These are phyloP conservation scores for Cistogaster globosa DNA, from an alignment of 2,888 invertebrate genomes.

Conservation along the genomic window DNA sequence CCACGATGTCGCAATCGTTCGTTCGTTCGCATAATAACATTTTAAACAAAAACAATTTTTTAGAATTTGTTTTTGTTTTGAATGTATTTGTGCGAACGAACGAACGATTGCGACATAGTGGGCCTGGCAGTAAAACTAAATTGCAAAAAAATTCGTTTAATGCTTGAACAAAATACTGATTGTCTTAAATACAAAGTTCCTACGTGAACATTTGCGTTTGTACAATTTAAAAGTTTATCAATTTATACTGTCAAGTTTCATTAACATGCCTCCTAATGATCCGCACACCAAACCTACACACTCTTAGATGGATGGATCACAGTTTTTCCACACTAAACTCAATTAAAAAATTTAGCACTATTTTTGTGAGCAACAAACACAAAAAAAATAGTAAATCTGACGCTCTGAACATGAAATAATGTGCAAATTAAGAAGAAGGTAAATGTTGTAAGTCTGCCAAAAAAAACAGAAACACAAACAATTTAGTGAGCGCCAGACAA, in stretches of 20 bases:
- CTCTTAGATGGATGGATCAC: conserved; percentile 36
- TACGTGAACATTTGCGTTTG: conserved; percentile 9
- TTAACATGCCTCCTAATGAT: conserved; percentile 67
- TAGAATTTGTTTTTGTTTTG: no score
- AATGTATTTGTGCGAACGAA: no score
- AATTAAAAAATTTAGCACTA: conserved; percentile 70
- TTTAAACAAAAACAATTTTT: no score
- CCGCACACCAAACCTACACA: conserved; percentile 19
- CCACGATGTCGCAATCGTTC: no score
- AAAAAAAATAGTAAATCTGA: conserved; percentile 23
- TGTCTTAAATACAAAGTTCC: neutral
- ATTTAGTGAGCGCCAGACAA: conserved; percentile 67
- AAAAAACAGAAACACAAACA: conserved; percentile 7
- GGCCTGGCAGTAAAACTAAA: no score
- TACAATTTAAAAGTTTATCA: conserved; percentile 47
- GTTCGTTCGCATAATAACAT: no score
- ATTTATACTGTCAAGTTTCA: conserved; percentile 69
- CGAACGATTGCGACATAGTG: no score
- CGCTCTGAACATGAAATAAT: conserved; percentile 50
- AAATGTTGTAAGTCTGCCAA: conserved; percentile 50
- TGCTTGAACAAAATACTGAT: neutral
- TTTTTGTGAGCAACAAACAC: conserved; percentile 21
- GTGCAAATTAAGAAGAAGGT: conserved; percentile 54
- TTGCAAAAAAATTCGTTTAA: no score
- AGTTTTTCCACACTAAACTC: conserved; percentile 66